Conservation (phyloP, 2,888 invertebrate genomes). For the Latrodectus hesperus region DNA sequence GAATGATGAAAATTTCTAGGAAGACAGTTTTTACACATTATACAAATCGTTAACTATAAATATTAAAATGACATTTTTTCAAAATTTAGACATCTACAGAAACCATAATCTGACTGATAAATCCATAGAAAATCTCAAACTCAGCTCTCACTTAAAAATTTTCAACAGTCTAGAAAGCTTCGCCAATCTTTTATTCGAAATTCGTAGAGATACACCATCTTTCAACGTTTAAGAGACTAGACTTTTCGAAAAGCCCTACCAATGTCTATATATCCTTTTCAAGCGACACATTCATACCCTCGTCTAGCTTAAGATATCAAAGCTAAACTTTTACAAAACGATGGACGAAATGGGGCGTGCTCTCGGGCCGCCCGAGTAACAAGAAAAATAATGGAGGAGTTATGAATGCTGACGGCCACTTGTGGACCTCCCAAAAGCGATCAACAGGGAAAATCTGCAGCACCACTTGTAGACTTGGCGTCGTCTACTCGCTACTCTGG, state of each 20-base stretch:
- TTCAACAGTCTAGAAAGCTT: neutral
- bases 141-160: no score
- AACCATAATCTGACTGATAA: no score
- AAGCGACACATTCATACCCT: neutral
- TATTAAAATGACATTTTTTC: no score
- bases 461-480: constrained; percentile 60
- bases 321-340: neutral
- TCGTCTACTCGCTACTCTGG: constrained; percentile 24
- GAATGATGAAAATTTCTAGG: no score
- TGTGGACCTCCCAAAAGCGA: constrained; percentile 50
- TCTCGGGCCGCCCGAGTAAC: neutral
- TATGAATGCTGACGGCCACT: constrained; percentile 53
- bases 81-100: no score
- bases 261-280: neutral
- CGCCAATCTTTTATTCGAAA: neutral
- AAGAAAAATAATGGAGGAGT: constrained; percentile 16
- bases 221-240: neutral
- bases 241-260: neutral
- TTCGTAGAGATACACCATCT: neutral
- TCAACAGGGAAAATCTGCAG: constrained; percentile 60
- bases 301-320: neutral
- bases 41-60: no score
- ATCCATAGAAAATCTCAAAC: no score
- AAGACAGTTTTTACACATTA: no score
- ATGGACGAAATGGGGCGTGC: neutral